Conservation (phyloP, 2,797 vertebrate species). For the Brotogeris chrysoptera region DNA sequence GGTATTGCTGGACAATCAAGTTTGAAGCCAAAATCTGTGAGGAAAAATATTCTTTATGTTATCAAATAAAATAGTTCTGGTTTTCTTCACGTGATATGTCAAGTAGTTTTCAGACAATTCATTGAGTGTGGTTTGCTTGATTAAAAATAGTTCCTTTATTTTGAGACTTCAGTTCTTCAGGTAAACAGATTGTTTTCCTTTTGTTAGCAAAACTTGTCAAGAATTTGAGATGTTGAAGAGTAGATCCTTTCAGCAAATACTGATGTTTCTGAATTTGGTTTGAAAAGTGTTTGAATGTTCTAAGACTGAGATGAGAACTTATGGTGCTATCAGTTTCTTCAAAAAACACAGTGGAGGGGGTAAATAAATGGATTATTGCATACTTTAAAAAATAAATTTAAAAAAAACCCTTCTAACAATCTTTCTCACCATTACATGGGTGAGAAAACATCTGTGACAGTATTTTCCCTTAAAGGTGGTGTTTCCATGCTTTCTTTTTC, state of each 20-base stretch:
- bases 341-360: not conserved
- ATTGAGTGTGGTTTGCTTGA: not conserved
- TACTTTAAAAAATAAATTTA: not conserved
- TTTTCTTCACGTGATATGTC: not conserved
- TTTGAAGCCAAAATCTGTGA: not conserved
- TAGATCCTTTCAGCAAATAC: not conserved
- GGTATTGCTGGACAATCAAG: not conserved
- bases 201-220: not conserved
- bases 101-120: not conserved
- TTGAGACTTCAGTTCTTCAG: not conserved
- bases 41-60: not conserved
- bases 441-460: not conserved
- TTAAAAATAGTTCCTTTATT: not conserved
- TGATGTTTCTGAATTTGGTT: not conserved
- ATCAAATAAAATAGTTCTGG: fast-evolving
- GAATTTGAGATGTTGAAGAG: not conserved
- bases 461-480: not conserved
- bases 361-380: not conserved
- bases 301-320: not conserved
- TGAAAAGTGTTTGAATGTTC: not conserved
- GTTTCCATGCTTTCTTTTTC: conserved; percentile 26
- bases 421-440: not conserved
- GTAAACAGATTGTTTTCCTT: not conserved
- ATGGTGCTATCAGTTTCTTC: not conserved
- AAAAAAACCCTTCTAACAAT: not conserved